Evolutionary conservation across 2,888 invertebrate species (phyloP).

Genomic region (Sinohyriopsis cumingii): DNA sequence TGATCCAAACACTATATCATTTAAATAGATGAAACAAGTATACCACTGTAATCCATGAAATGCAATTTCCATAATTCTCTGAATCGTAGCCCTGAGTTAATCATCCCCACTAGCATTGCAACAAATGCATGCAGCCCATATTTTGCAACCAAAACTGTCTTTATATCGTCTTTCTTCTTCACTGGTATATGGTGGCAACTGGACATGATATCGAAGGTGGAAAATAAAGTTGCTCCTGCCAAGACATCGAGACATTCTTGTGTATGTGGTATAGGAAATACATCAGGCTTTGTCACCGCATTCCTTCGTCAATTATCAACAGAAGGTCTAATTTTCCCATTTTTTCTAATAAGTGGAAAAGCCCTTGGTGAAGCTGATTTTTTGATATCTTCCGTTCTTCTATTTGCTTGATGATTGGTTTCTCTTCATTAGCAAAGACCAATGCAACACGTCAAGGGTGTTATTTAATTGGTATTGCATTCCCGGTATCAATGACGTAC

Average conservation of each 20-base stretch:
- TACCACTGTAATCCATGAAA: constrained; percentile 17
- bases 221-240: constrained; percentile 18
- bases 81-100: constrained; percentile 12
- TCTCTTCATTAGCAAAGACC: neutral
- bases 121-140: constrained; percentile 17
- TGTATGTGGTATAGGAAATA: constrained; percentile 24
- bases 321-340: constrained; percentile 16
- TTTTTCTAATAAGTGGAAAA: constrained; percentile 15
- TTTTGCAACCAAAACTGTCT: constrained; percentile 31
- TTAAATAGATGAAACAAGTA: constrained; percentile 19
- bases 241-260: constrained; percentile 17
- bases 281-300: constrained; percentile 13
- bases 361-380: constrained; percentile 15
- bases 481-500: constrained; percentile 12
- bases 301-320: constrained; percentile 19
- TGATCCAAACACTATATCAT: constrained; percentile 8
- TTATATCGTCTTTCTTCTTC: constrained; percentile 21
- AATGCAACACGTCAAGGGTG: neutral
- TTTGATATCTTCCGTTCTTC: constrained; percentile 9
- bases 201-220: constrained; percentile 19
- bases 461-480: constrained; percentile 13
- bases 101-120: constrained; percentile 13
- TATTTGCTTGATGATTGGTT: constrained; percentile 8
- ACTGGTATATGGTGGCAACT: constrained; percentile 32
- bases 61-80: constrained; percentile 14